Conservation (phyloP, 2,888 invertebrate species). For the Ellobium chinense region DNA sequence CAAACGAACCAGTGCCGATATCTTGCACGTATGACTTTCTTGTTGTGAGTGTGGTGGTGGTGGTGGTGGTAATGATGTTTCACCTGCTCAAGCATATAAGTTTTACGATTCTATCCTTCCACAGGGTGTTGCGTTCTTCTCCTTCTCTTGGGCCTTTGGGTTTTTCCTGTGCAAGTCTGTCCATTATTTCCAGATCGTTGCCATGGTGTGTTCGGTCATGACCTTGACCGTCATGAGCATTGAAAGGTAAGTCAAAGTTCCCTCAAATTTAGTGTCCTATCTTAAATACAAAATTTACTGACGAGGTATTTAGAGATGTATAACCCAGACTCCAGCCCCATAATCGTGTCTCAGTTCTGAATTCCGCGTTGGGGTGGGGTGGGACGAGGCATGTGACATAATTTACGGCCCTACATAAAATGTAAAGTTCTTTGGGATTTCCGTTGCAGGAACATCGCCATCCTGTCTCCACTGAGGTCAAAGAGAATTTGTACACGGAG, state of each 20-base stretch:
- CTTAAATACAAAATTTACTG: neutral
- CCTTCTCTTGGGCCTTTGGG: constrained; percentile 86
- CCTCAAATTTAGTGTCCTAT: neutral
- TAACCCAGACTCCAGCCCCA: too few species aligned
- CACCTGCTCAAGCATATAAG: too few species aligned
- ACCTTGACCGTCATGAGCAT: constrained; percentile 87
- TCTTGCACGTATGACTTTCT: too few species aligned
- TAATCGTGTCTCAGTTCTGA: too few species aligned
- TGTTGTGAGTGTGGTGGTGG: too few species aligned
- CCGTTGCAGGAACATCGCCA: constrained; percentile 86
- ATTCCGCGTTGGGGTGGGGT: too few species aligned
- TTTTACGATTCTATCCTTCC: too few species aligned
- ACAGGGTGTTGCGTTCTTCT: constrained; percentile 85
- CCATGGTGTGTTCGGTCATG: constrained; percentile 86
- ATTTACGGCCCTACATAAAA: too few species aligned
- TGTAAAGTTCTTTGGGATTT: too few species aligned
- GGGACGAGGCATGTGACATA: too few species aligned
- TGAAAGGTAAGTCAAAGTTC: constrained; percentile 82
- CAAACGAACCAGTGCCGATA: too few species aligned
- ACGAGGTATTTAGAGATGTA: neutral
- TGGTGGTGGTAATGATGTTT: too few species aligned
- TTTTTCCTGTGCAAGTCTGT: constrained; percentile 85
- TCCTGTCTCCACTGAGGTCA: constrained; percentile 86
- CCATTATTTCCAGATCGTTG: constrained; percentile 86
- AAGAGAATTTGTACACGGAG: constrained; percentile 85